Base-by-base conservation (phyloP, 2,113 vertebrate genomes). In the Chamaetylas fuelleborni region DNA sequence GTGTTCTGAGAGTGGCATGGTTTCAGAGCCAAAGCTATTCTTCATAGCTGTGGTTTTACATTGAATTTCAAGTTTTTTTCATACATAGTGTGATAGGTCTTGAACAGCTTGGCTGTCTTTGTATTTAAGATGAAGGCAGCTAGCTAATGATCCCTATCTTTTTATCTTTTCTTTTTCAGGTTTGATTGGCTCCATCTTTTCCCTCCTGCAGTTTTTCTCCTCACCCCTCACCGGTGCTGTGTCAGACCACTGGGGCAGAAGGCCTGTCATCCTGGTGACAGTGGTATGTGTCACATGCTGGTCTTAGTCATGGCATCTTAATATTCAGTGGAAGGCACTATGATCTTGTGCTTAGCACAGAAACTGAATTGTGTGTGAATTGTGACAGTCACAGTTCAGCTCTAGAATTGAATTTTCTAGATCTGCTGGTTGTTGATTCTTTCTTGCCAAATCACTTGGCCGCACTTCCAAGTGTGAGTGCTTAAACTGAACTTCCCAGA, bases 131-230 rank as follows among this genome's bases (percentile, higher is more conserved):
- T 65, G 29, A 88, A 76, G 16, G 42, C n/a, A 79, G 34, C 36
- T 60, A 66, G 6, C 65, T 76, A 48, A 65, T 76, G 26, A 71
- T 36, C 4, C 1, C 6, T 57, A 4, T 47, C 1, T 45, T 34
- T 31, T 81, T 38, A 11, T 48, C 14, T 14, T 14, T 26, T 3
- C 53, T 78, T 40, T 73, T 91, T 31, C 93, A 99, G 99, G 99
- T 97, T 96, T 99, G 92, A 99, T 99, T 42, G 99, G 99, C 62
- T 99, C 99, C 0, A 76, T 98, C 53, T 99, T 99, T 96, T 99
- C 99, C 56, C 71, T 99, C 83, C 98, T 99, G 73, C 99, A 99
- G 98, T 99, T 99, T 88, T 96, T 99, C 47, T 97, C 96, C 0
- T 99, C 99, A 4, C 99, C 99, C 2, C 90, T 99, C 45, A 98